A percentile compares a stretch with the other conserved stretches of the same genome.
Conservation (phyloP, 2,888 invertebrate species). For the Pelosia muscerda region DNA sequence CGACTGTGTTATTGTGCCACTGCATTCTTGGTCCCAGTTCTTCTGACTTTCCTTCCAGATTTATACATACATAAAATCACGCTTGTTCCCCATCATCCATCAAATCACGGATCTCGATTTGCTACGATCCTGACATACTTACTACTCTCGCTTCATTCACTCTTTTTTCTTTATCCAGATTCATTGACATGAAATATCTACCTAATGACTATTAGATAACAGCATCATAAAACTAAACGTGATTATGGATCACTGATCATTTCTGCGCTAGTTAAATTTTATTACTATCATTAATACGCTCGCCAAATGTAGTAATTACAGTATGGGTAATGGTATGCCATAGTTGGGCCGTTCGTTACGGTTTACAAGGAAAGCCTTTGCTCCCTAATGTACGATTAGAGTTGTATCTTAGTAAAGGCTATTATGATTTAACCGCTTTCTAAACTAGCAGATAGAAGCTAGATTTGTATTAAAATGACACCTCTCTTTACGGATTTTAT, state of each 20-base stretch:
- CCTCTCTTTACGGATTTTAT: too few relatives aligned
- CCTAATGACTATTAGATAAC: not conserved
- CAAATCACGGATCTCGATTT: too few relatives aligned
- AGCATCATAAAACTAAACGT: not conserved
- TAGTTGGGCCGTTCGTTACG: slow-evolving; percentile 13
- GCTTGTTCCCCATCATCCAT: too few relatives aligned
- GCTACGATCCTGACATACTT: too few relatives aligned
- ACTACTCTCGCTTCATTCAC: too few relatives aligned
- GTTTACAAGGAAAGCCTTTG: slow-evolving; percentile 15
- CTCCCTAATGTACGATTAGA: slow-evolving; percentile 13
- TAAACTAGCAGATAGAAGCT: not conserved
- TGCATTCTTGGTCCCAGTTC: too few relatives aligned
- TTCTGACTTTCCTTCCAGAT: not conserved
- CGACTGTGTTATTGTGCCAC: too few relatives aligned
- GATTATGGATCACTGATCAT: not conserved
- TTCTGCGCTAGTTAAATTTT: slow-evolving; percentile 9
- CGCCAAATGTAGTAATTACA: slow-evolving; percentile 12
- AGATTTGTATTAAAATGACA: not conserved
- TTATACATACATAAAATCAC: too few relatives aligned
- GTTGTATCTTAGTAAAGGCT: slow-evolving; percentile 14
- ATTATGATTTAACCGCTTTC: not conserved
- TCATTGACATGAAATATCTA: not conserved
- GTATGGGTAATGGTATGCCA: slow-evolving; percentile 17
- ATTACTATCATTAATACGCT: slow-evolving; percentile 17
- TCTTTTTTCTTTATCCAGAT: too few relatives aligned